Evolutionary conservation across 2,888 invertebrate species (phyloP), one percentile per base, ranked within the genome.

Genomic region (Apamea sordens): DNA sequence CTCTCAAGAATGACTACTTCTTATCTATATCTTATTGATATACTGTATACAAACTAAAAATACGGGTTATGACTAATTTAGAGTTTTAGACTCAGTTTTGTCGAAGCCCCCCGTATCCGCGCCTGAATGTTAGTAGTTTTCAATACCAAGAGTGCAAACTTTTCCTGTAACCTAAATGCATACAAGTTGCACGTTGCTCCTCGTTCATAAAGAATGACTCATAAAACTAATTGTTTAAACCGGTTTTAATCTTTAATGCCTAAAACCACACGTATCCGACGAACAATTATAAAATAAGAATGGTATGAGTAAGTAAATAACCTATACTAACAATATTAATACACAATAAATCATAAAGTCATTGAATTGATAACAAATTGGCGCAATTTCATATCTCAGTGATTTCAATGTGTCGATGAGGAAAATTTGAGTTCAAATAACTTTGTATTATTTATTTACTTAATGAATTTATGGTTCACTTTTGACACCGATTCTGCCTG

Each of bases 301-400:
- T 41, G 21, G 73, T 73, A 73, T 59, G 18, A 65, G 15, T 1
- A 15, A 7, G 8, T 44, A 24, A 18, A 32, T 32, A 53, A 41
- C 36, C 10, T 28, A 56, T 13, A 72, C 18, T 2, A 36, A 73
- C 2, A 73, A 64, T 47, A 8, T 41, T 41, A 41, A 7, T 11
- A 18, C n/a, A 53, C 50, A 63, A 32, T n/a, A 41, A 63, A 36
- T 21, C 2, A 59, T 61, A 70, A 71, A 70, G 50, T 82, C 5
- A 71, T 70, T 61, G 11, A 15, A 81, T n/a, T 73, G 73, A 79
- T 79, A 79, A 81, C 28, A 21, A 65, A 73, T 81, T 36, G 47
- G 15, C 15, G 18, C 11, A 81, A 73, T 65, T 50, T 24, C n/a
- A 47, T 63, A 79, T 65, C 5, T 36, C 24, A 6, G 44, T 44